Base-by-base conservation (phyloP, 2,888 invertebrate genomes). In the Parnassius apollo region DNA sequence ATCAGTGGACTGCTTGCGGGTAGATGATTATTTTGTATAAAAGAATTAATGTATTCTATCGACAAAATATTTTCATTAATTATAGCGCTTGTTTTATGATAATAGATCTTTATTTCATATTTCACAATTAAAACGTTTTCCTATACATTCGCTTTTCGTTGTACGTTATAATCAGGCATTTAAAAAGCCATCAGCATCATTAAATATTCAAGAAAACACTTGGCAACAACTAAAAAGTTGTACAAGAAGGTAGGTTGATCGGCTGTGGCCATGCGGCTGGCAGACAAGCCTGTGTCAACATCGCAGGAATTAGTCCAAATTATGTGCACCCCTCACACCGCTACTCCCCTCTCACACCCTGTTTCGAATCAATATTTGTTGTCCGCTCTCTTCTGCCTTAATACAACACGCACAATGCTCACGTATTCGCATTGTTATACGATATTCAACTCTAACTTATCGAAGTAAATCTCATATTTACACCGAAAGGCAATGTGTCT, bases 321-420 rank as follows among this genome's bases (percentile, higher is more conserved):
- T 91, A 91, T 88, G 85, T 85, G 82, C 87, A 76, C 85, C 81
- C 81, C 76, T 74, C 78, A 69, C 74, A 65, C 70, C 65, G 71
- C 72, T 65, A 68, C 65, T 68, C 75, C 75, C 78, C 73, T 61
- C 69, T 62, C 66, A 72, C 80, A 81, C 85, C 84, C 81, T 80
- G 76, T 78, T 75, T 81, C 90, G 89, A 92, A 92, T 92, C 92
- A 92, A 92, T 92, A 92, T 92, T 92, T 92, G 92, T 91, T 86
- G 91, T 92, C 89, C 88, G 91, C 81, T 89, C 91, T 91, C 91
- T 91, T 91, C 91, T 91, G 85, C 86, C 89, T 86, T 90, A 85
- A 85, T 90, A 90, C 82, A 85, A 86, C 89, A 91, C 91, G 91
- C 91, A 91, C 86, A 85, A 84, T 85, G 78, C 85, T 82, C 85